Evolutionary conservation across 2,888 invertebrate genomes (phyloP), one percentile per base, ranked within the genome.

Genomic region (Brassicogethes aeneus): DNA sequence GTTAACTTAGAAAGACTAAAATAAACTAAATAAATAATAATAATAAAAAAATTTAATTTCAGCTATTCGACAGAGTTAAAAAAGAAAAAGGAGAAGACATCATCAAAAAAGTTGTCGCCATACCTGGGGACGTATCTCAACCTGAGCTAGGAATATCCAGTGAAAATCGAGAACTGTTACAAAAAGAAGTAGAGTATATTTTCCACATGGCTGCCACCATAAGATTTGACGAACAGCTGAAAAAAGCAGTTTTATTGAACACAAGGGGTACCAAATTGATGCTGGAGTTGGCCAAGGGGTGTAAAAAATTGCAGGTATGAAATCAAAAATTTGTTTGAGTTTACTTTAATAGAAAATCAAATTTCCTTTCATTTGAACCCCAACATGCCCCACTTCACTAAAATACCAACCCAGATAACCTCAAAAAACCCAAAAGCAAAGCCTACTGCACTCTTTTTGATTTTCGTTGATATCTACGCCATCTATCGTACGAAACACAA

Each of bases 221-320:
- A 43, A 73, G 82, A 66, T 93, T 97, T 61, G 95, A 97, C 65
- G 96, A 96, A 64, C 79, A 84, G 13, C 71, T 99, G 37, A 88
- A 87, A 61, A 81, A 80, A 50, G 93, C 97, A 1, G 87, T 96
- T 3, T 71, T 93, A 40, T 74, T 97, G 66, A 99, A 97, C 68
- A 87, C 93, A 0, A 75, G 91, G 41, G 96, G 93, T 29, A 94
- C 94, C 0, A 86, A 89, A 61, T 76, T 85, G 46, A 81, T 96
- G 73, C 64, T 97, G 43, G 82, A 87, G 7, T 65, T 97, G 40
- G 93, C 86, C 36, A 83, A 81, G 58, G 73, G 78, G 48, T 78
- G 82, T 61, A 85, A 85, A 58, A 76, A 87, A 3, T 71, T 97
- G 34, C 71, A 79, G 69, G 86, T 85, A 66, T 66, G 55, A 2